Base-by-base conservation (phyloP, 2,888 invertebrate genomes). In the Ptychoptera albimana region DNA sequence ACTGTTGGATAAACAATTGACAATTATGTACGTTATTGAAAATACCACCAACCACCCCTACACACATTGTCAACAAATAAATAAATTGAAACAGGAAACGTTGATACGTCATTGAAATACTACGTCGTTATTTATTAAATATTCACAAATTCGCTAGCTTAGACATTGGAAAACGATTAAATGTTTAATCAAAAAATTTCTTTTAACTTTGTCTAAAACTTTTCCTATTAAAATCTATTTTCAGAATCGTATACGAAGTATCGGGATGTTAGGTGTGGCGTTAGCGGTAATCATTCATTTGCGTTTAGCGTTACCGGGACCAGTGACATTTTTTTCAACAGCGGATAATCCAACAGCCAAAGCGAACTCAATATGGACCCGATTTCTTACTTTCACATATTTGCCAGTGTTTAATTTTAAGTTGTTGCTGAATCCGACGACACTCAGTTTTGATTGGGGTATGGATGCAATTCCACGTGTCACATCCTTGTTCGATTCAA, bases 321-420 rank as follows among this genome's bases (percentile, higher is more conserved):
- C 72, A 8, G 37, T 38, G 29, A 72, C 76, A 2, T 84, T 85
- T 4, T 96, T 96, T 64, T 87, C 94, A 40, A 81, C 85, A 35
- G 91, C 93, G 6, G 96, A 96, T 72, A 97, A 96, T 69, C 96
- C 96, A 1, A 82, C 93, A 30, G 85, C 94, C n/a, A 79, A 87
- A 58, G 83, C 85, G 53, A 77, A 82, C 39, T 82, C 81, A 44
- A 62, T 82, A 40, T 66, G 86, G 54, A 86, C 88, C 37, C 75
- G 96, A 51, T 72, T 85, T 46, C 74, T 92, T 57, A 96, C 96
- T 43, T 96, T 93, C 67, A 71, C 82, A 51, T 92, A 91, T 63
- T 75, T 97, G 54, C 94, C 96, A 36, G 82, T 84, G 38, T 82
- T 89, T 60, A 94, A 96, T 67, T 80, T 91, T 57, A 77, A 79